A percentile compares a stretch with the other conserved stretches of the same genome.
Evolutionary conservation across 2,888 invertebrate species (phyloP).

Genomic region (Cacoxenus indagator): DNA sequence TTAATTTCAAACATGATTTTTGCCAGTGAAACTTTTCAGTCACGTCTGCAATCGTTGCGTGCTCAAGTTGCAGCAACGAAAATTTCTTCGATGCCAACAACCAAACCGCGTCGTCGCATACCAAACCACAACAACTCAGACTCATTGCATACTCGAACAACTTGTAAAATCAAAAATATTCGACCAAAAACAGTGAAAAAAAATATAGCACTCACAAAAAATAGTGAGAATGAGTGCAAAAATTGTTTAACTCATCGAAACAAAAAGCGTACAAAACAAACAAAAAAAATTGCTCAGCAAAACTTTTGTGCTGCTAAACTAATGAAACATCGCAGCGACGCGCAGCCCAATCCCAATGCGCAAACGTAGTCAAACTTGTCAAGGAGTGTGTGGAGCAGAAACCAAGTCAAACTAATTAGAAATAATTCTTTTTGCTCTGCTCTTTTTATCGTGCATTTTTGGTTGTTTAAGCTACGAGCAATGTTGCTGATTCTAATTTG

Average conservation of each 20-base stretch:
- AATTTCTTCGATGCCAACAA: slow-evolving; percentile 20
- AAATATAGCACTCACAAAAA: not conserved
- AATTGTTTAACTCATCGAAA: not conserved
- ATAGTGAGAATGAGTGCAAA: not conserved
- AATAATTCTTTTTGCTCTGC: slow-evolving; percentile 21
- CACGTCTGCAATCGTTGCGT: slow-evolving; percentile 38
- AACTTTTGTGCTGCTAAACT: slow-evolving; percentile 37
- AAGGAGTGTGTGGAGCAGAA: not conserved
- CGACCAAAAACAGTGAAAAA: not conserved
- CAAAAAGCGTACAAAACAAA: not conserved
- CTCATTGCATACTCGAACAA: not conserved
- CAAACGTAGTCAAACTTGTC: too few species aligned
- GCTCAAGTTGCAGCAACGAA: not conserved
- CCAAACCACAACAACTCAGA: not conserved
- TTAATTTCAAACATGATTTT: not conserved
- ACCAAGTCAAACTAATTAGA: slow-evolving; percentile 32
- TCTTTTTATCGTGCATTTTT: not conserved
- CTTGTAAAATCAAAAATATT: slow-evolving; percentile 11
- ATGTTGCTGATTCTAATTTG: too few species aligned
- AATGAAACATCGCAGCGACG: slow-evolving; percentile 39
- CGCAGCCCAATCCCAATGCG: too few species aligned
- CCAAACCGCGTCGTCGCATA: slow-evolving; percentile 3
- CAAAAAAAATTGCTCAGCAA: slow-evolving; percentile 20
- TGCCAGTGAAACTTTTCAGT: slow-evolving; percentile 43
- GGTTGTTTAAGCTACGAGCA: not conserved